A percentile compares a stretch with the other conserved stretches of the same genome.
Conservation (phyloP, 2,888 invertebrate genomes). For the Lasioglossum malachurum region DNA sequence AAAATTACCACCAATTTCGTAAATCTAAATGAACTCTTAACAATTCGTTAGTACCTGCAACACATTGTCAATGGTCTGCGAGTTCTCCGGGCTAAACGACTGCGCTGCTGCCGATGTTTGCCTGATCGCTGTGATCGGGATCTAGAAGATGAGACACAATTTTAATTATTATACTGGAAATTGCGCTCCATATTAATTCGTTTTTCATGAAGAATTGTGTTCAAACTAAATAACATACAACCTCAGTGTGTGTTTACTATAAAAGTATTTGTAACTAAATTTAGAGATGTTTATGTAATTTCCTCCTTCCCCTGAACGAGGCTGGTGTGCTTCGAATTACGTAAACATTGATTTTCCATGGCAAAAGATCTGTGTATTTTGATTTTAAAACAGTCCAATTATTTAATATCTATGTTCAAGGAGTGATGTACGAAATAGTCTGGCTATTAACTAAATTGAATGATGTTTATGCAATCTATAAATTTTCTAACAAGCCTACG, state of each 20-base stretch:
- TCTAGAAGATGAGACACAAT: slow-evolving; percentile 66
- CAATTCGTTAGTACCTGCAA: slow-evolving; percentile 71
- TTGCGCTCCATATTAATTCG: background rate
- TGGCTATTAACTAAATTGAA: too few species aligned
- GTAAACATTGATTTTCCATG: background rate
- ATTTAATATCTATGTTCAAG: too few species aligned
- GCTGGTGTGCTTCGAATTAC: background rate
- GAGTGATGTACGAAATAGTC: too few species aligned
- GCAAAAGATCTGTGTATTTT: background rate
- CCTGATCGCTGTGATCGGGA: slow-evolving; percentile 79
- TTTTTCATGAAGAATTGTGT: background rate
- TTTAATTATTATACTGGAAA: background rate
- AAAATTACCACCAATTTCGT: background rate
- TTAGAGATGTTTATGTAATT: background rate
- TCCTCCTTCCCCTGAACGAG: background rate
- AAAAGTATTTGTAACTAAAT: background rate
- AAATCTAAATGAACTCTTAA: background rate
- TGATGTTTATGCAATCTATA: background rate
- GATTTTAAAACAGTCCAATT: too few species aligned
- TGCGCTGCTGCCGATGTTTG: slow-evolving; percentile 79
- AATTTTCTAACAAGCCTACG: background rate
- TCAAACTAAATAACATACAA: background rate
- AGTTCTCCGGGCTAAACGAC: slow-evolving; percentile 75
- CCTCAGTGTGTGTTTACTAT: background rate
- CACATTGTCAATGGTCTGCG: slow-evolving; percentile 74